Conservation (phyloP, 2,113 vertebrate species). For the Rhinopomastus cyanomelas region DNA sequence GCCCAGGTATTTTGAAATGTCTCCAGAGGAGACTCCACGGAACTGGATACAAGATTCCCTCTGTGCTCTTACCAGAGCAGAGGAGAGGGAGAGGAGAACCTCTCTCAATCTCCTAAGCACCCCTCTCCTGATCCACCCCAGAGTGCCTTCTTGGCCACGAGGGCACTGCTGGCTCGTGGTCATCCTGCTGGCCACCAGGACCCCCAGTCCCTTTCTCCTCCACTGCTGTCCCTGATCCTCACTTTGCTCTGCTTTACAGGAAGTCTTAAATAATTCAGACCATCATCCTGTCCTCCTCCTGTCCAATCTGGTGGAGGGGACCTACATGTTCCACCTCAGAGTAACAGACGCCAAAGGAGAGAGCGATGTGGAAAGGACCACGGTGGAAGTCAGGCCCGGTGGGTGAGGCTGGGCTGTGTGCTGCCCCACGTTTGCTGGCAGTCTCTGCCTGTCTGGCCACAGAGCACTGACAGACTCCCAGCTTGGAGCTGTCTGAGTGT, state of each 20-base stretch:
- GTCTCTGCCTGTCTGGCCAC: background rate
- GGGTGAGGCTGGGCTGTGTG: slow-evolving; percentile 74
- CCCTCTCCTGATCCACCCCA: too few relatives aligned
- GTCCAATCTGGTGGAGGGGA: slow-evolving; percentile 92
- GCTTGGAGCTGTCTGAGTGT: background rate
- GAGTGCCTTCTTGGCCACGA: too few relatives aligned
- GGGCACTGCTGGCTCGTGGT: too few relatives aligned
- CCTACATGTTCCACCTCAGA: slow-evolving; percentile 90
- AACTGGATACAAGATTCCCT: too few relatives aligned
- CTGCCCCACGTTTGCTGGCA: background rate
- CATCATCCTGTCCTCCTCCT: slow-evolving; percentile 92
- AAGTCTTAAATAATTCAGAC: slow-evolving; percentile 94
- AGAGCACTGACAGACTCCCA: background rate
- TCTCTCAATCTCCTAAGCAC: too few relatives aligned
- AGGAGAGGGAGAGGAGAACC: too few relatives aligned
- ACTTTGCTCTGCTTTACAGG: slow-evolving; percentile 73
- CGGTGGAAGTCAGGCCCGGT: slow-evolving; percentile 92
- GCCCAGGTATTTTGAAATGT: too few relatives aligned
- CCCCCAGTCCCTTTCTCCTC: too few relatives aligned
- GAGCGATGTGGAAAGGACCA: slow-evolving; percentile 79
- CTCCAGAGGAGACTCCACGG: too few relatives aligned
- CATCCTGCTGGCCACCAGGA: too few relatives aligned
- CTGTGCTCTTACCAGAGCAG: too few relatives aligned
- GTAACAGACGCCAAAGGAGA: slow-evolving; percentile 96
- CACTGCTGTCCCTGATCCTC: background rate